Evolutionary conservation across 64 coral and sea anemone species (phyloP).

Genomic region (Pocillopora damicornis): DNA sequence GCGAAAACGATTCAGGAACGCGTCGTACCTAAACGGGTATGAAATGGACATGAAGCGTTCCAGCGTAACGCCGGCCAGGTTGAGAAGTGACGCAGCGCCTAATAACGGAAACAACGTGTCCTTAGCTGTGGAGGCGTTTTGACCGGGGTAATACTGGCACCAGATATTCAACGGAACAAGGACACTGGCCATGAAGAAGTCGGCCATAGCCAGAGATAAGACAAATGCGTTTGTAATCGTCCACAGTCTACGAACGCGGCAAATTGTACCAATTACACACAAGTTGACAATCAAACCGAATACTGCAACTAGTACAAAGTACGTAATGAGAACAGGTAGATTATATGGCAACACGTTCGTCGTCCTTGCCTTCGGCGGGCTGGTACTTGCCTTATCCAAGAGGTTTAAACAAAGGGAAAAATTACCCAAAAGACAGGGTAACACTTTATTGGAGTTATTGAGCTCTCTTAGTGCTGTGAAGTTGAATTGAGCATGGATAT

Average conservation of each 20-base stretch:
- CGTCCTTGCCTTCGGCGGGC: not conserved
- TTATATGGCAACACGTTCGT: not conserved
- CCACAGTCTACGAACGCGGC: constrained; percentile 49
- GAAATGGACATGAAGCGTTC: constrained; percentile 75
- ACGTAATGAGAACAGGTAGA: constrained; percentile 4
- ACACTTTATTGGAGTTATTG: not conserved
- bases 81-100: constrained; percentile 72
- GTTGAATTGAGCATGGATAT: not conserved
- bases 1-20: constrained; percentile 31
- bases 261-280: constrained; percentile 49
- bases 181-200: constrained; percentile 53
- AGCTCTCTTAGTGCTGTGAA: not conserved
- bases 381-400: not conserved
- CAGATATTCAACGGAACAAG: constrained; percentile 61
- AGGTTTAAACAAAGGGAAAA: not conserved
- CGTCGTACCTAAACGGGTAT: constrained; percentile 58
- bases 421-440: not conserved
- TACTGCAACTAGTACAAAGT: constrained; percentile 51
- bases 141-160: not conserved
- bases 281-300: constrained; percentile 55
- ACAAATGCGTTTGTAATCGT: constrained; percentile 80
- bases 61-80: constrained; percentile 78
- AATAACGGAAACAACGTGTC: constrained; percentile 63
- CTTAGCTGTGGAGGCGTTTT: not conserved
- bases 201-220: constrained; percentile 63